Base-by-base conservation (phyloP, 2,113 vertebrate genomes). In the Strix aluco region DNA sequence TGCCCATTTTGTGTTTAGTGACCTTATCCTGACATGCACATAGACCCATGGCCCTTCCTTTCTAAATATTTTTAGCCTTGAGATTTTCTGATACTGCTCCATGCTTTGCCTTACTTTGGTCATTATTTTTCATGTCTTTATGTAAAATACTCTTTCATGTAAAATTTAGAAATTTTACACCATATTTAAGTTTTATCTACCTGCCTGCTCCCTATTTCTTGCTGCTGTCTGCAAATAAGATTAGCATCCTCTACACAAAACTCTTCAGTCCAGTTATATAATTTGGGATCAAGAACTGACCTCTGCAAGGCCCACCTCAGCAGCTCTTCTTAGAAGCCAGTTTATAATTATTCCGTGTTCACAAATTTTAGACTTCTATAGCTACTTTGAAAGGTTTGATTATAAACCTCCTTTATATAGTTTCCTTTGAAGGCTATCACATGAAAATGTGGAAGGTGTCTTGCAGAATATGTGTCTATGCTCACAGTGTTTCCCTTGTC, bases 241-340 rank as follows among this genome's bases (percentile, higher is more conserved):
- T 88, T 52, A 90, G 18, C 47, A 36, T 42, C 75, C 20, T 59
- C 74, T 90, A 26, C n/a, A 32, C 44, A 55, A 86, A 80, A 52
- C 78, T 69, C 63, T 86, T 93, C 46, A 10, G 18, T 58, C 91
- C 61, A n/a, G 57, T 74, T 83, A 66, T 17, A 6, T 47, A 74
- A 83, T 78, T 86, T 86, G 59, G 58, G 15, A 95, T 73, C 62
- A n/a, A 91, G 81, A 82, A 80, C 40, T 93, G 86, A 90, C 58
- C 52, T 77, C 46, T 84, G 55, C 46, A 73, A 94, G 46, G 81
- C 74, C 25, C 67, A 83, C 32, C 62, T 74, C 74, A 77, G 52
- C 63, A 84, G 61, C 52, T 85, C 42, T 81, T 92, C 65, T 61
- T 52, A 80, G 51, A 90, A 83, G 58, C 86, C 85, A 77, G 46